phyloP scores from a whole-genome alignment of 37 sponge, comb jelly and placozoan genomes.

The Crambe crambe region DNA sequence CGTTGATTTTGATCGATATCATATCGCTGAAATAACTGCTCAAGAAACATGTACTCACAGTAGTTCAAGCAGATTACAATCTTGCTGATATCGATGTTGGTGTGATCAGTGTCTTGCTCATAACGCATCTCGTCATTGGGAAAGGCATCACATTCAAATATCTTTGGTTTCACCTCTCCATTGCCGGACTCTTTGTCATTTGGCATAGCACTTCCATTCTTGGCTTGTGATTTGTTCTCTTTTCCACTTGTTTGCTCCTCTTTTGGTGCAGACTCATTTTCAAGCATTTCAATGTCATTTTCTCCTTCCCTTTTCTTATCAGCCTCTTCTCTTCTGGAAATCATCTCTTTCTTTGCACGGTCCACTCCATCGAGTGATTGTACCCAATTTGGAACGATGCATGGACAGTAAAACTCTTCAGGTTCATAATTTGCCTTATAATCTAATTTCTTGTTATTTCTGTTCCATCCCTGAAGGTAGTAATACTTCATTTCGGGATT shows the following conservation, averaged over 20 bases:
- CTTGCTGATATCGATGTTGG: slow-evolving; percentile 30
- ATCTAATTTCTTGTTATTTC: slow-evolving; percentile 73
- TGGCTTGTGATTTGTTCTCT: neutral
- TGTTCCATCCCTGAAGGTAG: slow-evolving; percentile 91
- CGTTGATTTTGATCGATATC: slow-evolving; percentile 16
- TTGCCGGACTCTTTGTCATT: neutral
- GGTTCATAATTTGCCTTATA: slow-evolving; percentile 93
- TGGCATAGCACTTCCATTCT: neutral
- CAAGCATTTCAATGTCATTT: neutral
- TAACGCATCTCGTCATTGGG: slow-evolving; percentile 26
- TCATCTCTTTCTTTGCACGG: slow-evolving; percentile 17
- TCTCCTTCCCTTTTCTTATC: neutral
- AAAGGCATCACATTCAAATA: slow-evolving; percentile 27
- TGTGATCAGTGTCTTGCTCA: slow-evolving; percentile 9
- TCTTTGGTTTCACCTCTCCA: neutral
- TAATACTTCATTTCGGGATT: slow-evolving; percentile 78
- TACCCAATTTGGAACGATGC: slow-evolving; percentile 70
- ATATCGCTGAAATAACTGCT: slow-evolving; percentile 35
- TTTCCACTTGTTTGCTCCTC: neutral
- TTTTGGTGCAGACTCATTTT: neutral
- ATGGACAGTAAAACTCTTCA: slow-evolving; percentile 84
- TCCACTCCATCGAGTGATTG: slow-evolving; percentile 49
- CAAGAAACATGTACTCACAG: slow-evolving; percentile 42
- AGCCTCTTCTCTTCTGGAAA: neutral
- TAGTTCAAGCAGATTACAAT: slow-evolving; percentile 72